Evolutionary conservation across 2,888 invertebrate genomes (phyloP), one percentile per base, ranked within the genome.

Genomic region (Macropis europaea): DNA sequence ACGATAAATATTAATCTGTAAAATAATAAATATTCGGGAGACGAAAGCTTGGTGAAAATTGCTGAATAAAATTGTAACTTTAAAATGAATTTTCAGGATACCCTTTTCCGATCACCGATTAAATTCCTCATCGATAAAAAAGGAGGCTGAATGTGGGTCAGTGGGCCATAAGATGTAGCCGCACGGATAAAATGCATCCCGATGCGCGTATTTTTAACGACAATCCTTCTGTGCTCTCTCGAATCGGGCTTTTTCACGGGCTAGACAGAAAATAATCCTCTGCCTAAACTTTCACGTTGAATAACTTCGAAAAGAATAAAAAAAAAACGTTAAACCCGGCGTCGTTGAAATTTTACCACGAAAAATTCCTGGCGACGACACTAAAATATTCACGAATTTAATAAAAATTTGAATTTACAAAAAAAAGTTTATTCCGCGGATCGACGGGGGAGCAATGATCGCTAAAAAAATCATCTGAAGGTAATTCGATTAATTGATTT

Each of bases 41-140:
- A 28, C 32, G 43, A 75, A 72, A 53, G 45, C 15, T 42, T 43
- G 15, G 54, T 15, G n/a, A 67, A 50, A 38, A 45, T 22, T 38
- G 26, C 36, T 43, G 15, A 22, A 43, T 60, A 43, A 59, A 66
- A 61, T 52, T 48, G 9, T 34, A 24, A 6, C 30, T 32, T 36
- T 40, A 19, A 34, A 6, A 26, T 13, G 45, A 38, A 66, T 56
- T 70, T 66, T 53, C 52, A 24, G 24, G 26, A 7, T 28, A 30
- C 28, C n/a, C n/a, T 24, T 28, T 42, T 53, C 36, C 36, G 13
- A 9, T 22, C 32, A 13, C 2, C 17, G 24, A 50, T 61, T 43
- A 40, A 56, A 38, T 43, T 62, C 45, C n/a, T n/a, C 13, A 24
- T 7, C 28, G 22, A 30, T 19, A 22, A 22, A 47, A 59, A 40